Conservation (phyloP, 92 coral and sea anemone genomes). For the Epizoanthus scotinus region DNA sequence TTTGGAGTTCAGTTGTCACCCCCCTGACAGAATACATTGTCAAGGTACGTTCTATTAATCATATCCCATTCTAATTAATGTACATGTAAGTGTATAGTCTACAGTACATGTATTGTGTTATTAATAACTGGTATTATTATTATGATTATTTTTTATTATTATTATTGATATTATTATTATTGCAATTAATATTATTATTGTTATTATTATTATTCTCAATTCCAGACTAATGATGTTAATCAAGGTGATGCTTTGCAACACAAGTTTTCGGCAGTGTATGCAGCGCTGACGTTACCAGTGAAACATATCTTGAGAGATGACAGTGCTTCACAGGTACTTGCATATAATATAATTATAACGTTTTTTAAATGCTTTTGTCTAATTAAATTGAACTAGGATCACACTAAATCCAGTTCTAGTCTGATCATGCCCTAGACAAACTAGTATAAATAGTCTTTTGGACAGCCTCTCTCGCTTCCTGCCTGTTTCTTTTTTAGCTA, state of each 20-base stretch:
- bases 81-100: neutral
- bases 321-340: conserved; percentile 71
- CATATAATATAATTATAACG: too few species aligned
- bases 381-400: too few species aligned
- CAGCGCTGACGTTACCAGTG: conserved; percentile 72
- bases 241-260: conserved; percentile 98
- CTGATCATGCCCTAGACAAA: neutral
- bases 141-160: neutral
- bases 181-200: neutral
- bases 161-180: neutral
- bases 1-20: conserved; percentile 85
- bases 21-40: conserved; percentile 70
- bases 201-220: neutral
- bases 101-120: neutral
- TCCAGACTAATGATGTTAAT: conserved; percentile 94
- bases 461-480: too few species aligned
- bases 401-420: too few species aligned
- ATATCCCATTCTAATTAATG: neutral
- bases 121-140: neutral
- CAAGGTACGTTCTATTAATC: conserved; percentile 58
- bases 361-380: too few species aligned
- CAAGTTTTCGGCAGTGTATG: conserved; percentile 80
- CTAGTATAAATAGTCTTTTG: neutral
- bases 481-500: too few species aligned
- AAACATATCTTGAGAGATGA: conserved; percentile 65